phyloP scores from a whole-genome alignment of 2,797 vertebrate genomes.

The Chelmon rostratus region DNA sequence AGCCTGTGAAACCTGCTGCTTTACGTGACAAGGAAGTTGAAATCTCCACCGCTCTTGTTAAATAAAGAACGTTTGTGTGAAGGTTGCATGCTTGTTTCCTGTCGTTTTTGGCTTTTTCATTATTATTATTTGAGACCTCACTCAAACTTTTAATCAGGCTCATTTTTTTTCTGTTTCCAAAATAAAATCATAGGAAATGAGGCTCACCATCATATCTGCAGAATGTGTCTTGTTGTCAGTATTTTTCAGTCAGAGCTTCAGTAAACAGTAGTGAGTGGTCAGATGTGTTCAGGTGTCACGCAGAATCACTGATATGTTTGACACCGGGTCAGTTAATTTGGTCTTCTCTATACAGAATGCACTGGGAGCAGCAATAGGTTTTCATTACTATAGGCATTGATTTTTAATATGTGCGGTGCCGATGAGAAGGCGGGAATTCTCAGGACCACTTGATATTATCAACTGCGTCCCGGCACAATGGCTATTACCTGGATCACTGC shows the following conservation, averaged over 20 bases:
- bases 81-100: neutral
- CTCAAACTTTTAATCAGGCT: conserved; percentile 19
- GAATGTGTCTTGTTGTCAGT: neutral
- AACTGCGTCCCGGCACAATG: conserved; percentile 53
- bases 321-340: conserved; percentile 50
- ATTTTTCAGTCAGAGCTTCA: neutral
- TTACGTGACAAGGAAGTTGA: conserved; percentile 43
- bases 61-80: conserved; percentile 24
- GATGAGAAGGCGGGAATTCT: conserved; percentile 54
- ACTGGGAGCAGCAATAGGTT: conserved; percentile 48
- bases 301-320: conserved; percentile 44
- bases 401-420: conserved; percentile 66
- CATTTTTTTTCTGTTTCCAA: neutral
- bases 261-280: conserved; percentile 43
- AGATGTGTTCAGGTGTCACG: conserved; percentile 36
- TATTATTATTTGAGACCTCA: neutral
- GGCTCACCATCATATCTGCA: neutral
- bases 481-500: conserved; percentile 66
- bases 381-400: conserved; percentile 75
- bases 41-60: conserved; percentile 25
- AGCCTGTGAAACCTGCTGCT: conserved; percentile 46
- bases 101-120: neutral
- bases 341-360: conserved; percentile 30
- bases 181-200: neutral
- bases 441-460: conserved; percentile 74